These are phyloP conservation scores for Corynorhinus townsendii DNA, from an alignment of 2,113 vertebrate genomes.

Conservation along the genomic window DNA sequence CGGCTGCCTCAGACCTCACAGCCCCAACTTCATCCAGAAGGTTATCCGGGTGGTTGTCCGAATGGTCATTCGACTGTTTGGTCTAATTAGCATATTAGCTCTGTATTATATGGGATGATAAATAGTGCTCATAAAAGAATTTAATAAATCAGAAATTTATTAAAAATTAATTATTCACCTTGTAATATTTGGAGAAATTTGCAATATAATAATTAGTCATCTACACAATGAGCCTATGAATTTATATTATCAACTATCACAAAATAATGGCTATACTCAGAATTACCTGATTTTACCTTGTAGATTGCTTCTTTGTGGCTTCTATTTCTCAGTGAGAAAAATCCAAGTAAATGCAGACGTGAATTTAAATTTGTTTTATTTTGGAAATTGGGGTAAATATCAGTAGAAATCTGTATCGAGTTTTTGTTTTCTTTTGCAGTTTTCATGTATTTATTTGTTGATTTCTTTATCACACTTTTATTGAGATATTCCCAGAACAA, in stretches of 20 bases:
- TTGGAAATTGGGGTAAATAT: background rate
- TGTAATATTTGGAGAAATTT: constrained; percentile 47
- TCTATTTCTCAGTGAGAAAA: background rate
- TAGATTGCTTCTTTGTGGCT: constrained; percentile 68
- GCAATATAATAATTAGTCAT: constrained; percentile 42
- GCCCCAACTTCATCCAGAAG: too few relatives aligned
- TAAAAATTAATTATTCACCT: background rate
- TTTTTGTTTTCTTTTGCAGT: background rate
- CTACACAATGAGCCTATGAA: background rate
- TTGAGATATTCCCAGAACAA: background rate
- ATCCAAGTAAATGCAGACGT: background rate
- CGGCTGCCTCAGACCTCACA: too few relatives aligned
- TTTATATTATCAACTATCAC: constrained; percentile 65
- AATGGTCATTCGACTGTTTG: too few relatives aligned
- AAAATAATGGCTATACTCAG: constrained; percentile 66
- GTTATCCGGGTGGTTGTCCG: too few relatives aligned
- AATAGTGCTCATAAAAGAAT: background rate
- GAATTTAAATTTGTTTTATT: background rate
- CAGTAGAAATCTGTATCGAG: background rate
- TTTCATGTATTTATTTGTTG: background rate
- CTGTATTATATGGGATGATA: background rate
- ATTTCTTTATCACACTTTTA: background rate
- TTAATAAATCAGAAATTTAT: background rate
- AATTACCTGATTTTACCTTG: constrained; percentile 61
- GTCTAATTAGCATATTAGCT: too few relatives aligned